Evolutionary conservation across 1,140 invertebrate genomes (phyloP).

Genomic region (Brevipalpus yothersi): DNA sequence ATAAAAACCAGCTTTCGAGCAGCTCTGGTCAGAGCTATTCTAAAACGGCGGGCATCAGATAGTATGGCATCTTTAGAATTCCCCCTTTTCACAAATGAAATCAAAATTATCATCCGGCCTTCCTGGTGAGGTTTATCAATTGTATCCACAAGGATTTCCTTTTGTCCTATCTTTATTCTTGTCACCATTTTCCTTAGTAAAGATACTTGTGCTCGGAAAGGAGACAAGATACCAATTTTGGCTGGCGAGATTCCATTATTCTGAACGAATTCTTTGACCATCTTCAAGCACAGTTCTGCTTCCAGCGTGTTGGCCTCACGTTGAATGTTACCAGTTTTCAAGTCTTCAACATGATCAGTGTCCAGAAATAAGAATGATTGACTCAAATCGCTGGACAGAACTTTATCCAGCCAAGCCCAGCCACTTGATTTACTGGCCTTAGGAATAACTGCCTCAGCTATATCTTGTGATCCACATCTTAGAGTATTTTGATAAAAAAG

Average conservation of each 20-base stretch:
- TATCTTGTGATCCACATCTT: constrained; percentile 35
- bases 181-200: constrained; percentile 24
- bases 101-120: constrained; percentile 74
- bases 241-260: constrained; percentile 28
- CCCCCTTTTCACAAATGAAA: constrained; percentile 46
- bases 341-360: constrained; percentile 23
- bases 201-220: constrained; percentile 62
- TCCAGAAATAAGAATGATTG: constrained; percentile 41
- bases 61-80: constrained; percentile 32
- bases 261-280: constrained; percentile 21
- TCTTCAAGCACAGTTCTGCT: constrained; percentile 31
- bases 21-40: constrained; percentile 75
- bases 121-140: constrained; percentile 91
- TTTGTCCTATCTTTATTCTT: constrained; percentile 6
- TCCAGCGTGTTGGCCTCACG: constrained; percentile 34
- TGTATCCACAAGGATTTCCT: constrained; percentile 58
- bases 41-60: constrained; percentile 58
- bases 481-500: constrained; percentile 54
- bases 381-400: not conserved
- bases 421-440: not conserved
- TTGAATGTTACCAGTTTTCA: constrained; percentile 13
- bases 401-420: not conserved
- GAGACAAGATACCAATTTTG: constrained; percentile 64
- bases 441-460: constrained; percentile 32
- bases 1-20: constrained; percentile 71